Percentiles rank a stretch among this genome's conserved stretches.
These are phyloP conservation scores for Oreochromis grahami DNA, from an alignment of 2,797 vertebrate species.

Conservation along the genomic window DNA sequence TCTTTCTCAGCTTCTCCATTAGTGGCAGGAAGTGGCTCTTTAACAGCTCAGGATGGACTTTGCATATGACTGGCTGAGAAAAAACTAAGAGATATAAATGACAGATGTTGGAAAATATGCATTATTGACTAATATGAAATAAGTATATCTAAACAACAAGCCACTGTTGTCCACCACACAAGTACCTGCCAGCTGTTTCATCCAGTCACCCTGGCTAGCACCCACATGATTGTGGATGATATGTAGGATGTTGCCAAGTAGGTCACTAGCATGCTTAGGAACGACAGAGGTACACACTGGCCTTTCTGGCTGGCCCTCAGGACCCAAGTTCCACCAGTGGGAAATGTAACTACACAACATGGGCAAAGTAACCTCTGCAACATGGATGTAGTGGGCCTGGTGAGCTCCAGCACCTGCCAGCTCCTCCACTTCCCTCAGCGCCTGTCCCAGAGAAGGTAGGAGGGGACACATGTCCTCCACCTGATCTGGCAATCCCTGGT, in stretches of 20 bases:
- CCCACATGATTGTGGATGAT: conserved; percentile 92
- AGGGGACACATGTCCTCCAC: conserved; percentile 82
- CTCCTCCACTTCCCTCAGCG: conserved; percentile 85
- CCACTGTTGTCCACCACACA: not conserved
- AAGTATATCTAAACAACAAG: not conserved
- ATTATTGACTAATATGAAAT: not conserved
- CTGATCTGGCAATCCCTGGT: conserved; percentile 72
- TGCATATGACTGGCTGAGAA: conserved; percentile 90
- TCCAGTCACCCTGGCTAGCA: conserved; percentile 87
- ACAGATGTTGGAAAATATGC: not conserved
- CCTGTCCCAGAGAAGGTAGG: conserved; percentile 84
- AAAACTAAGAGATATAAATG: conserved; percentile 76
- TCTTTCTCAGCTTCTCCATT: conserved; percentile 94
- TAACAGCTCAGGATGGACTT: conserved; percentile 81
- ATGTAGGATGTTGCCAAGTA: conserved; percentile 88
- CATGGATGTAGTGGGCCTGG: conserved; percentile 85
- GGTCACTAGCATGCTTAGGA: conserved; percentile 83
- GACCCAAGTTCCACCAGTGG: conserved; percentile 83
- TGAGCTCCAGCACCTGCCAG: conserved; percentile 80
- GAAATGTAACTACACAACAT: conserved; percentile 93
- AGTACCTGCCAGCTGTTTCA: conserved; percentile 90
- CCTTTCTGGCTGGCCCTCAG: conserved; percentile 69
- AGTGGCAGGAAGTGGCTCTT: conserved; percentile 92
- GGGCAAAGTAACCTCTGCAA: conserved; percentile 84
- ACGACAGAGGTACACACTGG: conserved; percentile 79